These are phyloP conservation scores for Plecturocebus donacophilus DNA, from an alignment of 2,113 vertebrate species.

Conservation along the genomic window DNA sequence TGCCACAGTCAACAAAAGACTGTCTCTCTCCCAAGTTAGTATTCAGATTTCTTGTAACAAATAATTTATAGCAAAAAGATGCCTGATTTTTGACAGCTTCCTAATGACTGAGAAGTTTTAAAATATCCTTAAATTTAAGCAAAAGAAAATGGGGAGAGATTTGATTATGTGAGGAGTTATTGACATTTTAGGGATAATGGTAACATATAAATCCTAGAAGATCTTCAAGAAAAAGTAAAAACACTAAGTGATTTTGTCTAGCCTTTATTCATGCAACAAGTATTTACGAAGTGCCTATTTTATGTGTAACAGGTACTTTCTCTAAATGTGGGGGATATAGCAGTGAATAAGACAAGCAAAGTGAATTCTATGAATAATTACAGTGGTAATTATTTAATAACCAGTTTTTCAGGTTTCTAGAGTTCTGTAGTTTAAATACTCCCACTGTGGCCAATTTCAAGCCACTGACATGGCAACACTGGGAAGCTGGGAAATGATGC, in stretches of 20 bases:
- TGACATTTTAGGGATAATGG: not conserved
- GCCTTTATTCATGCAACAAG: not conserved
- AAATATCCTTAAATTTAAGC: not conserved
- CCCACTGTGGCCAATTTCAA: not conserved
- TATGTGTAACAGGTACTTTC: not conserved
- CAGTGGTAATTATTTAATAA: not conserved
- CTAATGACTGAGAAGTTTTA: not conserved
- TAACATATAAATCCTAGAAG: slow-evolving; percentile 9
- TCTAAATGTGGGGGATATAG: not conserved
- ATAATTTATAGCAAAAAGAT: not conserved
- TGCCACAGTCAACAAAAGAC: not conserved
- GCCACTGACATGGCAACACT: not conserved
- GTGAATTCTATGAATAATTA: not conserved
- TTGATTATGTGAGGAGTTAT: not conserved
- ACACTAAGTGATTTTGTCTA: not conserved
- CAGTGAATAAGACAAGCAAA: not conserved
- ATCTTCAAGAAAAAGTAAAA: slow-evolving; percentile 15
- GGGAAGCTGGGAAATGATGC: not conserved
- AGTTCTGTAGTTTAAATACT: not conserved
- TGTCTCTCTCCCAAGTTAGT: not conserved
- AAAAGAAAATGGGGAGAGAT: not conserved
- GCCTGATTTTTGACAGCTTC: not conserved
- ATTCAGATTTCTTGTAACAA: not conserved
- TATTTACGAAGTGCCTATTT: not conserved
- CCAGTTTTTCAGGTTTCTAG: not conserved